These are phyloP conservation scores for Plebejus anna DNA, from an alignment of 2,888 invertebrate species.

Conservation along the genomic window DNA sequence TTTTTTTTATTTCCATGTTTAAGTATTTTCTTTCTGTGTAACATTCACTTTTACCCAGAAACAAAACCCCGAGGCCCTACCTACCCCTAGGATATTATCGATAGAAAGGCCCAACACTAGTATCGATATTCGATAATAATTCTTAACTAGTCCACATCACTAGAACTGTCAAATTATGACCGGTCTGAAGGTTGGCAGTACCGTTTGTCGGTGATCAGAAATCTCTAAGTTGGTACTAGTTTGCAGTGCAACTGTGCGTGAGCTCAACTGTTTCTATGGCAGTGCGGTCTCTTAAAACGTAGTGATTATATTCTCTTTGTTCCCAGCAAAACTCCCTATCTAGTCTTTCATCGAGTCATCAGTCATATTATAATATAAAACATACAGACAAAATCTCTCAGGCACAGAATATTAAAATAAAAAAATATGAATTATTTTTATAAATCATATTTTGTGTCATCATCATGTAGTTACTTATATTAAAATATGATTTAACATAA, in stretches of 20 bases:
- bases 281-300: background rate
- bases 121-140: background rate
- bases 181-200: background rate
- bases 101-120: background rate
- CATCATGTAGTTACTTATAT: too few species aligned
- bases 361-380: too few species aligned
- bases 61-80: background rate
- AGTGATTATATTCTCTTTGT: too few species aligned
- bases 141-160: too few species aligned
- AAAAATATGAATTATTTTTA: too few species aligned
- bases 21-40: constrained; percentile 4
- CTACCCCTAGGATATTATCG: background rate
- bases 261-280: background rate
- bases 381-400: too few species aligned
- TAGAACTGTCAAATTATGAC: background rate
- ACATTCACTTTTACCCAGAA: background rate
- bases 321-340: too few species aligned
- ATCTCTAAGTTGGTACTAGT: background rate
- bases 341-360: too few species aligned
- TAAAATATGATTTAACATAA: too few species aligned
- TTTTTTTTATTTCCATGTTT: background rate
- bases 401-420: too few species aligned
- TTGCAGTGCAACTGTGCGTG: background rate
- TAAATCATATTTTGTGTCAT: too few species aligned
- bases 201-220: background rate